Conservation (phyloP, 2,797 vertebrate genomes). For the Notamacropus eugenii region DNA sequence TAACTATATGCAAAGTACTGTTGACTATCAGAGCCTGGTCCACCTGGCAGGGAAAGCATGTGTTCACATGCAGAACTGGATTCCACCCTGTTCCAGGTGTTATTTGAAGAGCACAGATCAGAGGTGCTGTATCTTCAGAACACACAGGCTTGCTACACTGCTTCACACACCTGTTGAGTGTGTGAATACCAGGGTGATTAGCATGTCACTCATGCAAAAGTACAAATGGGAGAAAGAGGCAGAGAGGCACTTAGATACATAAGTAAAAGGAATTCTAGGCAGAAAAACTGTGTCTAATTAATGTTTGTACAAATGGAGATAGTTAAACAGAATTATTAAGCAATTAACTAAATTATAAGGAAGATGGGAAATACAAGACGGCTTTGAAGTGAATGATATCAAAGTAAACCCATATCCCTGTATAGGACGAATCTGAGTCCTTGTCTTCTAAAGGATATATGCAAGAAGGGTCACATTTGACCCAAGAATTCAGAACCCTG, state of each 20-base stretch:
- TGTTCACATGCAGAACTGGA: slow-evolving; percentile 32
- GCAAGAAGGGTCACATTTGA: slow-evolving; percentile 12
- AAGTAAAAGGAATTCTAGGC: slow-evolving; percentile 54
- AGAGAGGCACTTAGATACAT: slow-evolving; percentile 25
- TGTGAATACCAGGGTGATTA: slow-evolving; percentile 39
- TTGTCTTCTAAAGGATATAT: neutral
- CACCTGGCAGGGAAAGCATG: slow-evolving; percentile 11
- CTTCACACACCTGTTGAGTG: slow-evolving; percentile 3
- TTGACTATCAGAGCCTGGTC: neutral
- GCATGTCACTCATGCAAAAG: slow-evolving; percentile 33
- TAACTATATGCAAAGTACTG: neutral
- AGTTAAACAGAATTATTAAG: slow-evolving; percentile 58
- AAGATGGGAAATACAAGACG: slow-evolving; percentile 51
- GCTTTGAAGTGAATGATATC: slow-evolving; percentile 54
- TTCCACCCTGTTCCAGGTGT: slow-evolving; percentile 35
- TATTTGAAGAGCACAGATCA: slow-evolving; percentile 43
- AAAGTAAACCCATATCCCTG: slow-evolving; percentile 57
- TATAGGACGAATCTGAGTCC: slow-evolving; percentile 31
- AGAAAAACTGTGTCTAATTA: slow-evolving; percentile 58
- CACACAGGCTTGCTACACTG: slow-evolving; percentile 27
- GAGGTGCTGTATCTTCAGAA: slow-evolving; percentile 11
- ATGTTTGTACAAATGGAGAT: slow-evolving; percentile 59
- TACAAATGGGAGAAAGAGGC: slow-evolving; percentile 38
- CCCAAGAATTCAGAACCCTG: neutral
- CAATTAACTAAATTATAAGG: slow-evolving; percentile 59